phyloP scores from a whole-genome alignment of 1,140 invertebrate species.

The Oedothorax gibbosus region DNA sequence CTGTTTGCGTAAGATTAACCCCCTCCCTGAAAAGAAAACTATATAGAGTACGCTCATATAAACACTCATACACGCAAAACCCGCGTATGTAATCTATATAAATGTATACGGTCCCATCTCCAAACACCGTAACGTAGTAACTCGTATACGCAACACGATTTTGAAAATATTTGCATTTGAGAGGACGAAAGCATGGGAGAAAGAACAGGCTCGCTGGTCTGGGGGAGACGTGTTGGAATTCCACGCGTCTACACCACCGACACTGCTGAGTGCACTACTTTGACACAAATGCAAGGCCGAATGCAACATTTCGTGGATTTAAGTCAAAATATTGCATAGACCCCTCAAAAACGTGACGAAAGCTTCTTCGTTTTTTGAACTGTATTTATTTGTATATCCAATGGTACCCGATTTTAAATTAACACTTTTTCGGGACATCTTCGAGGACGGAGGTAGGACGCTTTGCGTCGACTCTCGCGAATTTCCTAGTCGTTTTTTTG shows the following conservation, averaged over 20 bases:
- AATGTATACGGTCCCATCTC: slow-evolving; percentile 37
- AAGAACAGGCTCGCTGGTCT: slow-evolving; percentile 51
- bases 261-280: neutral
- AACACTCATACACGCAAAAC: slow-evolving; percentile 31
- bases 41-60: slow-evolving; percentile 26
- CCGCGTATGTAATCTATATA: slow-evolving; percentile 32
- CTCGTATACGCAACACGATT: slow-evolving; percentile 49
- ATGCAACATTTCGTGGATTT: too few species aligned
- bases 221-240: slow-evolving; percentile 47
- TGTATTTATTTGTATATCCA: too few species aligned
- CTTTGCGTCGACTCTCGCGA: too few species aligned
- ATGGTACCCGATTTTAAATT: too few species aligned
- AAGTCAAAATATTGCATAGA: too few species aligned
- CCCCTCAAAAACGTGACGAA: too few species aligned
- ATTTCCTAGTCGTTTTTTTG: too few species aligned
- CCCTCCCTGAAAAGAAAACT: slow-evolving; percentile 39
- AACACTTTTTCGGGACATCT: too few species aligned
- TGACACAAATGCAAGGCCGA: neutral
- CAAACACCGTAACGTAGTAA: neutral
- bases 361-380: too few species aligned
- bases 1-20: slow-evolving; percentile 53
- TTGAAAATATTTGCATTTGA: slow-evolving; percentile 58
- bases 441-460: too few species aligned
- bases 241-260: slow-evolving; percentile 15
- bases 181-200: slow-evolving; percentile 41